Evolutionary conservation across 2,888 invertebrate genomes (phyloP).

Genomic region (Clitarchus hookeri): DNA sequence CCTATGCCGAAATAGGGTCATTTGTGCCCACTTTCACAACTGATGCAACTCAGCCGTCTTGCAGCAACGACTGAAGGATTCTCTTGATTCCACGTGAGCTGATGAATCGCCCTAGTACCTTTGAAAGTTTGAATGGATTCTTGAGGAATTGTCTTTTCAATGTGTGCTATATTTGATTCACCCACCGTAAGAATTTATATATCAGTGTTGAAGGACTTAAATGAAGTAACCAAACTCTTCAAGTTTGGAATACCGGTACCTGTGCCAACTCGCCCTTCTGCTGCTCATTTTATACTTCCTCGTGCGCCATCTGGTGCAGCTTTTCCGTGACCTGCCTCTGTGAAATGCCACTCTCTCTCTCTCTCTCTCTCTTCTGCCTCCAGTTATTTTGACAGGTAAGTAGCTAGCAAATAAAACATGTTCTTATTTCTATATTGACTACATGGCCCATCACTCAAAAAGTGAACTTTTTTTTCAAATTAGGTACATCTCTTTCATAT

Average conservation of each 20-base stretch:
- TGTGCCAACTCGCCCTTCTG: background rate
- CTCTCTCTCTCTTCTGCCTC: background rate
- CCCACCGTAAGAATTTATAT: background rate
- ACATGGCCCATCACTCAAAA: background rate
- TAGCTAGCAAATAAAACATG: background rate
- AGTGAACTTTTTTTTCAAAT: background rate
- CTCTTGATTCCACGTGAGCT: too few species aligned
- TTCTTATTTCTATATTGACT: background rate
- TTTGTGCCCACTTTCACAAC: too few species aligned
- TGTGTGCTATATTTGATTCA: background rate
- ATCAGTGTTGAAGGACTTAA: background rate
- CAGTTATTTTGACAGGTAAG: background rate
- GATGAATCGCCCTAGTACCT: too few species aligned
- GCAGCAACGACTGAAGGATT: too few species aligned
- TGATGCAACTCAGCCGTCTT: too few species aligned
- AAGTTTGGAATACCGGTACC: background rate
- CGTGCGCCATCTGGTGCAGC: background rate
- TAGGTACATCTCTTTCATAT: background rate
- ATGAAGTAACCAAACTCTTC: background rate
- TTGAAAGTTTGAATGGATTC: too few species aligned
- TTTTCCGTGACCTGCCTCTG: slow-evolving; percentile 4
- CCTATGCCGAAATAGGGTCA: too few species aligned
- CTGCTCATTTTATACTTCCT: background rate
- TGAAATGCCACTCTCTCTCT: too few species aligned
- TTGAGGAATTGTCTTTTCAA: too few species aligned